Conservation (phyloP, 1,140 invertebrate genomes). For the Agrypnia vestita region DNA sequence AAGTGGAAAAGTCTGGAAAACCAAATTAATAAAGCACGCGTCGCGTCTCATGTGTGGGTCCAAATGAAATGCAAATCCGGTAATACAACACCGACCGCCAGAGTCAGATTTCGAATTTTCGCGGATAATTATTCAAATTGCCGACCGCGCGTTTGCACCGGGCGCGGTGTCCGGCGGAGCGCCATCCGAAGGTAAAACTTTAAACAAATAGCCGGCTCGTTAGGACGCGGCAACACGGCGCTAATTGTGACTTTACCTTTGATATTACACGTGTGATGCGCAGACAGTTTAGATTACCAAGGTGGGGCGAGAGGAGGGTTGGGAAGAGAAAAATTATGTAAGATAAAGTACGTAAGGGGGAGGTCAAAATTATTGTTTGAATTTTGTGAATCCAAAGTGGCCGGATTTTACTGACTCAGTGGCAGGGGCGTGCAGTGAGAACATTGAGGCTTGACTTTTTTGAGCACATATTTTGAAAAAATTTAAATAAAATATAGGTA, state of each 20-base stretch:
- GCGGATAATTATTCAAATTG: constrained; percentile 15
- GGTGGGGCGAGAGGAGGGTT: no score
- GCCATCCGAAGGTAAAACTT: constrained; percentile 5
- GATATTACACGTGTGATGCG: constrained; percentile 6
- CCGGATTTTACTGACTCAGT: no score
- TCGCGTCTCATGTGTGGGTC: background rate
- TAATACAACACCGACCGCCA: constrained; percentile 1
- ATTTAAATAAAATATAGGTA: no score
- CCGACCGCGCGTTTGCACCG: background rate
- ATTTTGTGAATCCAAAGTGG: no score
- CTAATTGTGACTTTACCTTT: constrained; percentile 6
- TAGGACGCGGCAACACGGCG: background rate
- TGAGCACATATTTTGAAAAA: no score
- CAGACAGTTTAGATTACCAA: background rate
- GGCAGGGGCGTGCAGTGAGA: no score
- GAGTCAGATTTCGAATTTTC: background rate
- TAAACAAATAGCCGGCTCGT: constrained; percentile 14
- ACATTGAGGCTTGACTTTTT: no score
- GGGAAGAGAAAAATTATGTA: no score
- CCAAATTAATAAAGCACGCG: no score
- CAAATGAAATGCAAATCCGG: constrained; percentile 1
- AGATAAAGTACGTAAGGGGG: no score
- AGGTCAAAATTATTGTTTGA: no score
- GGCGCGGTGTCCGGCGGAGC: constrained; percentile 9
- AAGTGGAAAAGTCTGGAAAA: no score